A percentile compares a stretch with the other conserved stretches of the same genome.
Evolutionary conservation across 1,140 invertebrate genomes (phyloP).

Genomic region (Orchesella cincta): DNA sequence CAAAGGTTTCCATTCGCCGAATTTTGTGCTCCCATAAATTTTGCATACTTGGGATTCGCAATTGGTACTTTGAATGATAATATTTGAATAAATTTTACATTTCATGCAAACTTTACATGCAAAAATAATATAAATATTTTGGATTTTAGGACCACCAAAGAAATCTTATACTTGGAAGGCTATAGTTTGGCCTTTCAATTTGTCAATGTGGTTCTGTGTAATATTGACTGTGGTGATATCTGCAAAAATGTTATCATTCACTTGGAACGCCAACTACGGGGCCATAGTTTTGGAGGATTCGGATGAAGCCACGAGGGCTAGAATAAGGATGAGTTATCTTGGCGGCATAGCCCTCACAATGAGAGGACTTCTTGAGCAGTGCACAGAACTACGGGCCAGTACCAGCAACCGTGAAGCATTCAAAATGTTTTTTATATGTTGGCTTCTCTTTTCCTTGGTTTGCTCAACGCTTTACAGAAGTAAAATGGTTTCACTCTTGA

Average conservation of each 20-base stretch:
- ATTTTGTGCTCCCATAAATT: conserved; percentile 8
- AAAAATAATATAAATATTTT: not conserved
- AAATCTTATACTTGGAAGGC: not conserved
- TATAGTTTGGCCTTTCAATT: not conserved
- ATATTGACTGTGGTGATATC: not conserved
- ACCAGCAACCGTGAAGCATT: not conserved
- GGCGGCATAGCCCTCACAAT: not conserved
- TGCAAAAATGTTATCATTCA: not conserved
- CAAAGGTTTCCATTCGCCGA: conserved; percentile 6
- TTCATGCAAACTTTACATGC: not conserved
- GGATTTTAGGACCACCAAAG: not conserved
- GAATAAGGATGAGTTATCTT: no score
- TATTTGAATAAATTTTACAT: not conserved
- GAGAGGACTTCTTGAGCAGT: not conserved
- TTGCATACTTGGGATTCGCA: not conserved
- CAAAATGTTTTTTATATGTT: not conserved
- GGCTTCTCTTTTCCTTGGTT: not conserved
- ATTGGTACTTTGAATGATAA: not conserved
- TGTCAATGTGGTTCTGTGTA: not conserved
- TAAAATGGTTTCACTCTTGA: conserved; percentile 8
- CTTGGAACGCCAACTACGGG: no score
- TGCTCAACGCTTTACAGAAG: not conserved
- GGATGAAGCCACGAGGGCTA: no score
- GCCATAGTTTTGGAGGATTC: no score
- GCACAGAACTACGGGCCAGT: not conserved